Evolutionary conservation across 1,140 invertebrate species (phyloP).

Genomic region (Papilio xuthus): DNA sequence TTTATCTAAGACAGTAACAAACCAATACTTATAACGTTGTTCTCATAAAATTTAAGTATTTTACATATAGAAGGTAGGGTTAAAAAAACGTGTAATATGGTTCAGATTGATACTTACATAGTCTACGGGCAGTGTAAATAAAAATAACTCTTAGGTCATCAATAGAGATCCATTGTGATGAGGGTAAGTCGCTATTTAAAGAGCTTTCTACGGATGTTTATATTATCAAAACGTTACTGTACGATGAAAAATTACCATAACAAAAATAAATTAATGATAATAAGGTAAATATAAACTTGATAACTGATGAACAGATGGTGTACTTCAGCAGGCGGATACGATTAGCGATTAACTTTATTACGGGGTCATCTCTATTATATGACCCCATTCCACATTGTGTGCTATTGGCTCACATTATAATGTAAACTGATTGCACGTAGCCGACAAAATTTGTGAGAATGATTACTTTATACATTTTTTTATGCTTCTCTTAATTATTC

Average conservation of each 20-base stretch:
- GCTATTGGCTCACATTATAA: constrained; percentile 17
- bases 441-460: not conserved
- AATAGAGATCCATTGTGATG: constrained; percentile 3
- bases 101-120: no score
- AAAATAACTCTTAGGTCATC: not conserved
- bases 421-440: constrained; percentile 13
- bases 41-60: not conserved
- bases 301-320: constrained; percentile 33
- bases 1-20: not conserved
- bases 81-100: not conserved
- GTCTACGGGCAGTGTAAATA: no score
- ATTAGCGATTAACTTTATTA: constrained; percentile 31
- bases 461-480: not conserved
- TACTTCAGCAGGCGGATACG: constrained; percentile 10
- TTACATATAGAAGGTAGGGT: not conserved
- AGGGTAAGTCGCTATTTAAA: constrained; percentile 30
- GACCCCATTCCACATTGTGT: constrained; percentile 20
- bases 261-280: constrained; percentile 32
- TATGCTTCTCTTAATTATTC: not conserved
- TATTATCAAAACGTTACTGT: constrained; percentile 35
- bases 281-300: constrained; percentile 32
- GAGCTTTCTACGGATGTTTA: constrained; percentile 37
- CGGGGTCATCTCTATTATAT: constrained; percentile 33
- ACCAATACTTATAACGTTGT: not conserved
- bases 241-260: constrained; percentile 33